These are phyloP conservation scores for Pantala flavescens DNA, from an alignment of 1,140 invertebrate species.

Conservation along the genomic window DNA sequence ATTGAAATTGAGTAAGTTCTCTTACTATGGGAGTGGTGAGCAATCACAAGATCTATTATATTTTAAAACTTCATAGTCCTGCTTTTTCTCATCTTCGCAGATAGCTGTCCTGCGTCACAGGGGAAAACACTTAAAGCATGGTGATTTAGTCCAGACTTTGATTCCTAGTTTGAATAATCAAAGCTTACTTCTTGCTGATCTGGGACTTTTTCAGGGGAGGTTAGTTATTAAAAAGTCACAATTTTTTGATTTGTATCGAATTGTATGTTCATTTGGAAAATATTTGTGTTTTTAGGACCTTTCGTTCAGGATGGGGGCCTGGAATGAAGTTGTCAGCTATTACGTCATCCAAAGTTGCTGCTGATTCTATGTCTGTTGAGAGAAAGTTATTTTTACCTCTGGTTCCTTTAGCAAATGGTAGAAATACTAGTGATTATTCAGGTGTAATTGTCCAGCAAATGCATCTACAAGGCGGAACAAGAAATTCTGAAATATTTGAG, in stretches of 20 bases:
- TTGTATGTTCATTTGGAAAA: neutral
- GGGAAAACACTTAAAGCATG: neutral
- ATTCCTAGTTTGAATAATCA: neutral
- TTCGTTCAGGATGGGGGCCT: neutral
- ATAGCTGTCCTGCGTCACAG: neutral
- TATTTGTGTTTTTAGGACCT: neutral
- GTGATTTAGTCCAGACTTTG: neutral
- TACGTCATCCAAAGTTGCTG: neutral
- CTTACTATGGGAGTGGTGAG: too few relatives aligned
- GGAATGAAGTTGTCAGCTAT: neutral
- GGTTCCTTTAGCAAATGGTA: neutral
- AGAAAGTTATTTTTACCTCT: neutral
- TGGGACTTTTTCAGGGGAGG: neutral
- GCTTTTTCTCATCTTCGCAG: neutral
- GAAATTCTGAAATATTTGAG: neutral
- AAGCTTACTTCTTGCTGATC: neutral
- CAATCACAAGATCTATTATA: too few relatives aligned
- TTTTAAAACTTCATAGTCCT: too few relatives aligned
- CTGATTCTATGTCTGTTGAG: neutral
- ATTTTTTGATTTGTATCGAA: neutral
- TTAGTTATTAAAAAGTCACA: neutral
- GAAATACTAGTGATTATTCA: neutral
- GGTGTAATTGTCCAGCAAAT: neutral
- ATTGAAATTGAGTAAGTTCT: too few relatives aligned
- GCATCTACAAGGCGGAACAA: neutral